Evolutionary conservation across 1,140 invertebrate species (phyloP).

Genomic region (Stratiolaelaps scimitus): DNA sequence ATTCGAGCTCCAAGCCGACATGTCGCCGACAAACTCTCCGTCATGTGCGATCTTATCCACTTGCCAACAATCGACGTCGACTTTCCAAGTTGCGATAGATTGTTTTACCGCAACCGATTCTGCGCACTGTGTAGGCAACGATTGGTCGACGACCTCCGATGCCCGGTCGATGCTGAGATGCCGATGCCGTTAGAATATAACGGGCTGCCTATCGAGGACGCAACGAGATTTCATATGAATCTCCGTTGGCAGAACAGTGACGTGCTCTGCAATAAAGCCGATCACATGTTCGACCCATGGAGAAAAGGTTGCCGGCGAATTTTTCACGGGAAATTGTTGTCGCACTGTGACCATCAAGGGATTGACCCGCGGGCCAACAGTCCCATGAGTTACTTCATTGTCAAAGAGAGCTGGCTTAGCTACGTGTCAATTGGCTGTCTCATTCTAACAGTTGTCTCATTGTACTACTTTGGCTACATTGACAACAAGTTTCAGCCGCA

Average conservation of each 20-base stretch:
- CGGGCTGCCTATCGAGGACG: not conserved
- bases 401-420: no score
- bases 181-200: not conserved
- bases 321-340: no score
- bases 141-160: not conserved
- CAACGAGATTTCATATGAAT: not conserved
- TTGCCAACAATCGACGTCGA: slow-evolving; percentile 5
- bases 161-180: slow-evolving; percentile 9
- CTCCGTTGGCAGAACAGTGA: not conserved
- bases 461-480: no score
- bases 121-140: slow-evolving; percentile 3
- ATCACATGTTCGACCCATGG: slow-evolving; percentile 9
- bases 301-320: not conserved
- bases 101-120: slow-evolving; percentile 22
- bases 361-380: no score
- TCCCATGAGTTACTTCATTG: no score
- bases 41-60: slow-evolving; percentile 24
- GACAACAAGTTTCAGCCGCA: no score
- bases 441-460: no score
- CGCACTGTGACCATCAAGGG: no score
- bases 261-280: not conserved
- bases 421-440: no score
- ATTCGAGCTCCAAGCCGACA: not conserved
- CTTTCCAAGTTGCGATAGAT: not conserved
- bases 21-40: not conserved